Evolutionary conservation across 2,888 invertebrate species (phyloP), one percentile per base, ranked within the genome.

Genomic region (Xestoiulus laeticollis): DNA sequence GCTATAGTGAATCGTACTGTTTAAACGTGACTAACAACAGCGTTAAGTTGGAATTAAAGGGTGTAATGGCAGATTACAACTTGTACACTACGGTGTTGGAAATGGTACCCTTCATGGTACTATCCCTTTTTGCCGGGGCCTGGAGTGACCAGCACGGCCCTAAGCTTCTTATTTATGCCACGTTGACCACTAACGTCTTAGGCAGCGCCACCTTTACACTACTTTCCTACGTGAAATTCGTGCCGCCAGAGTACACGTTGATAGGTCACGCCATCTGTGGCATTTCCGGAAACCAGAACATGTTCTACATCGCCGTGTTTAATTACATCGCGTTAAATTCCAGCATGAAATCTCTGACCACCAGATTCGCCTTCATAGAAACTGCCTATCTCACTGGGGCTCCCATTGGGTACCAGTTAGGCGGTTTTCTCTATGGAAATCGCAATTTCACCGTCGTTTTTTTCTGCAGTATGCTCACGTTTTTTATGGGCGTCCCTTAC

Each of bases 241-340:
- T 86, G 19, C 38, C 26, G 0, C 86, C 86, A 0, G 68, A n/a
- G 5, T 86, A 33, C 68, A 86, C 32, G 1, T 32, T 86, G 32
- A 86, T 86, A 16, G 86, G 86, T 12, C 86, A 86, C 30, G 33
- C 86, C n/a, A 59, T 86, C 22, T 30, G 14, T 32, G 86, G 86
- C 30, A 26, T 86, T 14, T 32, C 68, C 16, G 86, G 86, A 0
- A 59, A 59, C n/a, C 53, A 26, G 22, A 1, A 12, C 0, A 86
- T 59, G 30, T 86, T 86, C 26, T 86, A 48, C 38, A 30, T 86
- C 32, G 86, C 26, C 3, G 38, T 86, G 12, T 30, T 59, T n/a
- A 68, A 10, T 68, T 68, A 59, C 86, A 33, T 68, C 16, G 68
- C 68, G 22, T 10, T 86, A n/a, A 86, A 59, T 86, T 59, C 84